Evolutionary conservation across 2,888 invertebrate species (phyloP).

Genomic region (Oscheius sp.): DNA sequence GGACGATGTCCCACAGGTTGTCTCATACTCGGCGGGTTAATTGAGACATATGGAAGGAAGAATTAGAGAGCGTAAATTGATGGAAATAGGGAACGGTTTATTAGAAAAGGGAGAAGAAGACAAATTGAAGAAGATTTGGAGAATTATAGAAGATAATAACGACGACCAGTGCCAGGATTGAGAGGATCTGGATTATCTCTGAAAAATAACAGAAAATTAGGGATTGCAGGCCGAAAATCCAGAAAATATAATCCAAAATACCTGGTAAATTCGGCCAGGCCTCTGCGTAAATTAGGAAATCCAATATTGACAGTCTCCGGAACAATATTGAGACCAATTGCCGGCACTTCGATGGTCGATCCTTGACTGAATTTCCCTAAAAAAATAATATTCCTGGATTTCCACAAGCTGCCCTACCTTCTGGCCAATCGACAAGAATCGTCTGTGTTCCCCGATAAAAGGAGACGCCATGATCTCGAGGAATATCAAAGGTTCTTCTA

Average conservation of each 20-base stretch:
- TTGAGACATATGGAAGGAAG: slow-evolving; percentile 25
- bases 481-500: slow-evolving; percentile 61
- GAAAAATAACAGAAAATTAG: no score
- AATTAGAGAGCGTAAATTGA: slow-evolving; percentile 12
- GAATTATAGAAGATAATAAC: neutral
- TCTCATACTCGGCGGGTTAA: slow-evolving; percentile 2
- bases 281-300: slow-evolving; percentile 62
- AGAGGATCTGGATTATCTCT: slow-evolving; percentile 62
- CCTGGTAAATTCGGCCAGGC: slow-evolving; percentile 56
- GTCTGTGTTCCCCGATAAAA: slow-evolving; percentile 68
- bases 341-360: slow-evolving; percentile 64
- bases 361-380: slow-evolving; percentile 56
- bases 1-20: slow-evolving; percentile 21
- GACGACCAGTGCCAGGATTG: slow-evolving; percentile 58
- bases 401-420: slow-evolving; percentile 45
- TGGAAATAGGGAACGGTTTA: neutral
- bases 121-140: neutral
- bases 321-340: slow-evolving; percentile 62
- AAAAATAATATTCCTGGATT: no score
- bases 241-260: no score
- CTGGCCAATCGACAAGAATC: slow-evolving; percentile 67
- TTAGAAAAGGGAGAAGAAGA: neutral
- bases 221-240: no score
- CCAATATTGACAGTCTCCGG: slow-evolving; percentile 61
- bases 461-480: slow-evolving; percentile 66